Conservation (phyloP, 2,113 vertebrate species). For the Mormyrus lacerda region DNA sequence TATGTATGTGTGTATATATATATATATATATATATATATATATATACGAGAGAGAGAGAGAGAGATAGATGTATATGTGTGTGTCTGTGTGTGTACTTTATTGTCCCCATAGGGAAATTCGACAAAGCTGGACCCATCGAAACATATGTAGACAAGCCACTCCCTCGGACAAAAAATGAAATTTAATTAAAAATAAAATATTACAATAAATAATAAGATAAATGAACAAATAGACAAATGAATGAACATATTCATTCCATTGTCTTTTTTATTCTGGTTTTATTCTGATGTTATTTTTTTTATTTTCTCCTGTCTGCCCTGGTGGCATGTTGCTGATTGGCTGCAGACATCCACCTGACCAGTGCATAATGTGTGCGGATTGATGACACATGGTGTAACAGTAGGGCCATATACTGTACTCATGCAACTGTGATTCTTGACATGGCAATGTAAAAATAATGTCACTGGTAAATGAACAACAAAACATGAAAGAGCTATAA, state of each 20-base stretch:
- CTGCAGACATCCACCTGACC: background rate
- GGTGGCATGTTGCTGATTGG: background rate
- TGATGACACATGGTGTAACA: background rate
- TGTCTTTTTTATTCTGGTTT: background rate
- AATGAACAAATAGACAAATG: too few species aligned
- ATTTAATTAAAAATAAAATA: too few species aligned
- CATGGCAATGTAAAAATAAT: background rate
- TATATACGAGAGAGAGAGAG: too few species aligned
- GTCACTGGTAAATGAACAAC: background rate
- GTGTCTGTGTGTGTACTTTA: too few species aligned
- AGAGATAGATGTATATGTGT: too few species aligned
- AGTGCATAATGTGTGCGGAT: background rate
- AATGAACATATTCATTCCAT: background rate
- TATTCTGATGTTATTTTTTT: background rate
- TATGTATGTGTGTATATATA: too few species aligned
- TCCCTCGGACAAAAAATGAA: too few species aligned
- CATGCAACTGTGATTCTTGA: background rate
- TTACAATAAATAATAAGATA: too few species aligned
- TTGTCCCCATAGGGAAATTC: too few species aligned
- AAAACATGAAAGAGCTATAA: background rate
- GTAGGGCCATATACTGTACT: background rate
- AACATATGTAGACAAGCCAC: too few species aligned
- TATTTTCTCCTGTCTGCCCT: background rate
- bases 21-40: too few species aligned
- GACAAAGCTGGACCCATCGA: too few species aligned